Evolutionary conservation across 2,797 vertebrate species (phyloP).

Genomic region (Squalus acanthias): DNA sequence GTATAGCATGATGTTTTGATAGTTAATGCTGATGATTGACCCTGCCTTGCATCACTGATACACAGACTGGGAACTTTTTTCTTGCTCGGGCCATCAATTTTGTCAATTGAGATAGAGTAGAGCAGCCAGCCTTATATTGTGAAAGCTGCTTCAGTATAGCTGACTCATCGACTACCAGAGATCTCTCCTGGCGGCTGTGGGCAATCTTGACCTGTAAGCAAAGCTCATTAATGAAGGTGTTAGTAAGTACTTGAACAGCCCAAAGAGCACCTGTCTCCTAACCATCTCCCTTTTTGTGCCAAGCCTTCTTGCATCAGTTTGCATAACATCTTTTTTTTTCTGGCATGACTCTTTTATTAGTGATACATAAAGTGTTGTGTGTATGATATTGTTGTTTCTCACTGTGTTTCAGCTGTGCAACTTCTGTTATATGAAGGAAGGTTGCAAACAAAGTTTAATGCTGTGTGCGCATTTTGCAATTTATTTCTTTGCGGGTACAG

Average conservation of each 20-base stretch:
- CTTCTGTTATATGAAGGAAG: not conserved
- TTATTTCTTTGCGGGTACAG: not conserved
- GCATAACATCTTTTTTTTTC: constrained; percentile 4
- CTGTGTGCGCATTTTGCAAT: not conserved
- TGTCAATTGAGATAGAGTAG: not conserved
- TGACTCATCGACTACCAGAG: too few relatives aligned
- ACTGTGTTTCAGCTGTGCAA: not conserved
- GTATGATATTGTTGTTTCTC: not conserved
- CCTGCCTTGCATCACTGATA: not conserved
- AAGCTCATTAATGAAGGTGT: not conserved
- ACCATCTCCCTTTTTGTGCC: not conserved
- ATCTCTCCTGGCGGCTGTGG: not conserved
- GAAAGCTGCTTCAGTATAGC: not conserved
- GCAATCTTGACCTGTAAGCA: not conserved
- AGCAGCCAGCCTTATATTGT: not conserved
- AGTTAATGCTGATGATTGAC: not conserved
- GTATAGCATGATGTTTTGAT: not conserved
- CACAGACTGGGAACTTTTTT: not conserved
- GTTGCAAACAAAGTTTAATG: not conserved
- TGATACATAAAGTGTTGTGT: constrained; percentile 1
- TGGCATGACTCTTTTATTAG: not conserved
- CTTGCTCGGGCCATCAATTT: not conserved
- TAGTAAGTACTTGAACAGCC: not conserved
- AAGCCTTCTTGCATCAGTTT: not conserved
- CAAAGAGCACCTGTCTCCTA: not conserved